Conservation (phyloP, 2,797 vertebrate species). For the Coregonus sp. region DNA sequence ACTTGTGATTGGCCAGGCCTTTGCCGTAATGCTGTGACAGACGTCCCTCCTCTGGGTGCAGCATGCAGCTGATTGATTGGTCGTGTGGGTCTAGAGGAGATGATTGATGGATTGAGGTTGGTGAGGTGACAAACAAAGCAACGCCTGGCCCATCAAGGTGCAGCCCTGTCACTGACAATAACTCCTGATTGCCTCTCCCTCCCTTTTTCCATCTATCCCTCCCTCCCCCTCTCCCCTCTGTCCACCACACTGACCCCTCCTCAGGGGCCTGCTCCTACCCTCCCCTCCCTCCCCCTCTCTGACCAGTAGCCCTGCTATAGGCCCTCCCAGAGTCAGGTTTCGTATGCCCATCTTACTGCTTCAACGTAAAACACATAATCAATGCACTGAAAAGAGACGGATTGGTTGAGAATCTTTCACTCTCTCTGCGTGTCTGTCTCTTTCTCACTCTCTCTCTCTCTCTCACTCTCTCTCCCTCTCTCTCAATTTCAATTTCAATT, state of each 20-base stretch:
- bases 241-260: slow-evolving; percentile 13
- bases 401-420: slow-evolving; percentile 10
- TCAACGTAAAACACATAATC: slow-evolving; percentile 9
- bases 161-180: slow-evolving; percentile 77
- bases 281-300: not conserved
- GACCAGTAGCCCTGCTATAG: not conserved
- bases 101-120: slow-evolving; percentile 81
- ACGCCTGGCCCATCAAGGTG: slow-evolving; percentile 71
- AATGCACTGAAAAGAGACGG: slow-evolving; percentile 1
- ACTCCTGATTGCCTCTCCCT: slow-evolving; percentile 65
- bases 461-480: not conserved
- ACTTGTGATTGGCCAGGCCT: slow-evolving; percentile 61
- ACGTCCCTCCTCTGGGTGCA: slow-evolving; percentile 52
- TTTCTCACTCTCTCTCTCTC: not conserved
- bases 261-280: not conserved
- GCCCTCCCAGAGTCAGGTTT: slow-evolving; percentile 8
- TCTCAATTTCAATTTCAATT: too few relatives aligned
- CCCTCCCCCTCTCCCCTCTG: slow-evolving; percentile 1
- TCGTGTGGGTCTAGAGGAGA: slow-evolving; percentile 67
- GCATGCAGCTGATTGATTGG: slow-evolving; percentile 68
- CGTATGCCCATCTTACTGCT: slow-evolving; percentile 8
- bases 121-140: slow-evolving; percentile 78
- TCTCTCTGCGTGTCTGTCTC: not conserved
- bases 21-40: slow-evolving; percentile 24
- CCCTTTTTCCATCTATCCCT: slow-evolving; percentile 13